Percentiles rank a stretch among this genome's conserved stretches.
These are phyloP conservation scores for Smutsia temminckii DNA, from an alignment of 2,797 vertebrate genomes.

Conservation along the genomic window DNA sequence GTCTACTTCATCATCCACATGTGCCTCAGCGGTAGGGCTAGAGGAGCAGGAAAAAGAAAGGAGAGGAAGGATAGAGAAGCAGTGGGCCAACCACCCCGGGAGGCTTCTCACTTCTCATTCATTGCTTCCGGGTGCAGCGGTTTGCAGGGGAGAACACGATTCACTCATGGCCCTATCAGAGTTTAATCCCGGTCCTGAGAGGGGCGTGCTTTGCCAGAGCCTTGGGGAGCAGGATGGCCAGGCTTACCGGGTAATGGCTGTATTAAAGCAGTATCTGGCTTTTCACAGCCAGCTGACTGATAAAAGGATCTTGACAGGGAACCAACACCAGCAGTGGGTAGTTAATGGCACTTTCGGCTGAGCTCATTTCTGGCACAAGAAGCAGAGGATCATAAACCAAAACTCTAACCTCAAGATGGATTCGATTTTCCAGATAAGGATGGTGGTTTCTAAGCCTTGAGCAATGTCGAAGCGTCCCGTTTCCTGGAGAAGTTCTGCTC, in stretches of 20 bases:
- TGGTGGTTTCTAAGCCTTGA: constrained; percentile 65
- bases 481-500: constrained; percentile 41
- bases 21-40: not conserved
- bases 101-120: not conserved
- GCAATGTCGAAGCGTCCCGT: not conserved
- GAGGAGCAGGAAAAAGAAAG: not conserved
- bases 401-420: constrained; percentile 55
- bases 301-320: constrained; percentile 57
- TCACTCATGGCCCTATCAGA: not conserved
- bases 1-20: not conserved
- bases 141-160: not conserved
- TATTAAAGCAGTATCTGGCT: constrained; percentile 28
- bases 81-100: not conserved
- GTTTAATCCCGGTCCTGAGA: not conserved
- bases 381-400: constrained; percentile 58
- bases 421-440: constrained; percentile 68
- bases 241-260: not conserved
- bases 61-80: not conserved
- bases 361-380: constrained; percentile 75
- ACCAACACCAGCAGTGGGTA: constrained; percentile 47
- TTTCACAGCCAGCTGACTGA: constrained; percentile 64
- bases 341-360: constrained; percentile 75
- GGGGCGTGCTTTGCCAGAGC: not conserved
- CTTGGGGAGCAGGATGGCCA: not conserved
- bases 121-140: not conserved